phyloP scores from a whole-genome alignment of 2,797 vertebrate species.

The Cetoscarus ocellatus region DNA sequence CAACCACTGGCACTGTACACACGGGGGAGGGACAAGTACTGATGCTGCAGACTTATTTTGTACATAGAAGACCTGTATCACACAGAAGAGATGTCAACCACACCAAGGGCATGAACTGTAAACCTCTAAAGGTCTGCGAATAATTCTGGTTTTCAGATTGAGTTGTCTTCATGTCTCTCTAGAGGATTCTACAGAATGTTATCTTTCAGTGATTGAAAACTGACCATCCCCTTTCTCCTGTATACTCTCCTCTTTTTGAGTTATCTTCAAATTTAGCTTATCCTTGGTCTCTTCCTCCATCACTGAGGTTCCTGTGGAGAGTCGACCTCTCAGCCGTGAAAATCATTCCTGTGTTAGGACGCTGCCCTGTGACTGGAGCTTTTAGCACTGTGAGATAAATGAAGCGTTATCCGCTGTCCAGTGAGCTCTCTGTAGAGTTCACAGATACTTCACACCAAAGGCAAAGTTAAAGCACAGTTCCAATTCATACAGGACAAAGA shows the following conservation, averaged over 20 bases:
- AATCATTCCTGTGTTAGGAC: constrained; percentile 73
- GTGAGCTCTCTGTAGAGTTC: constrained; percentile 30
- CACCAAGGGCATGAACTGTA: too few relatives aligned
- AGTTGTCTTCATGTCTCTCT: neutral
- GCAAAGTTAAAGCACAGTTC: constrained; percentile 14
- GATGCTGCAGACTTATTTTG: too few relatives aligned
- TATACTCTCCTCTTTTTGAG: constrained; percentile 2
- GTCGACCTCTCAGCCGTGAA: constrained; percentile 62
- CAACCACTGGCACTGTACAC: too few relatives aligned
- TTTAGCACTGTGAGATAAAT: constrained; percentile 69
- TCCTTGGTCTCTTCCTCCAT: constrained; percentile 18
- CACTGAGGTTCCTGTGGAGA: constrained; percentile 31
- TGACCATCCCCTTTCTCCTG: constrained; percentile 3
- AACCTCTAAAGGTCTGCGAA: too few relatives aligned
- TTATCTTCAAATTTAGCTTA: constrained; percentile 5
- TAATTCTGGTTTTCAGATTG: constrained; percentile 1
- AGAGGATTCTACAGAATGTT: constrained; percentile 1
- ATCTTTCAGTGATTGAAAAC: neutral
- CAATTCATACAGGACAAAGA: neutral
- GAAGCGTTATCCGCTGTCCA: constrained; percentile 47
- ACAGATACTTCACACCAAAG: constrained; percentile 33
- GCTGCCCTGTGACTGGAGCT: constrained; percentile 56
- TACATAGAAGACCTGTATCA: too few relatives aligned
- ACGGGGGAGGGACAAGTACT: too few relatives aligned
- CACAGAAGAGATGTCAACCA: too few relatives aligned